Evolutionary conservation across 2,113 vertebrate genomes (phyloP).

Genomic region (Mus pahari): DNA sequence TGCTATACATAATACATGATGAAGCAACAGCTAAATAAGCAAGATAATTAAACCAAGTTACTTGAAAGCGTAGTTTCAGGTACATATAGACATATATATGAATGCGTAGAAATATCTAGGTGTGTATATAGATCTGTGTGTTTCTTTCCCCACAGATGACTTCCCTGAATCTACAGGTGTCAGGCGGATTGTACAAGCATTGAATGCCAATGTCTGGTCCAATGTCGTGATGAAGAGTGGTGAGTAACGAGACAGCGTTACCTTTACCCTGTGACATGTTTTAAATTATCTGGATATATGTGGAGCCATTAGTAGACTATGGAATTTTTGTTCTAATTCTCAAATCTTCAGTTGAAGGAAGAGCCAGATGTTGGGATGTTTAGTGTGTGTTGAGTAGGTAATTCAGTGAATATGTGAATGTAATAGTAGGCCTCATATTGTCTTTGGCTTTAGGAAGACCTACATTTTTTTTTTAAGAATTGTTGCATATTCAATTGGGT

Average conservation of each 20-base stretch:
- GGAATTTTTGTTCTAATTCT: conserved; percentile 27
- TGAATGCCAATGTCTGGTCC: conserved; percentile 98
- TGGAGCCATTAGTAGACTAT: conserved; percentile 1
- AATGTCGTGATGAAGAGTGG: conserved; percentile 97
- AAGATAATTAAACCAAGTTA: conserved; percentile 17
- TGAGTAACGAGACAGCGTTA: conserved; percentile 78
- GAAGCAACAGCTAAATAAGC: conserved; percentile 37
- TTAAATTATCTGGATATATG: conserved; percentile 53
- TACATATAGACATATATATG: neutral
- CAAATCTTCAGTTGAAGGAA: conserved; percentile 32
- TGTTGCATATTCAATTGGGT: too few relatives aligned
- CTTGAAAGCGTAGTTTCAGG: conserved; percentile 24
- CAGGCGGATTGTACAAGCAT: conserved; percentile 95
- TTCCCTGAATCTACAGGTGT: conserved; percentile 98
- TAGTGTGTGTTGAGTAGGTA: conserved; percentile 14
- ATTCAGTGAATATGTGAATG: conserved; percentile 9
- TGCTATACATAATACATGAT: neutral
- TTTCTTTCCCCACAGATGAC: conserved; percentile 89
- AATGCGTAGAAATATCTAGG: neutral
- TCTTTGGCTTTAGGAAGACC: conserved; percentile 39
- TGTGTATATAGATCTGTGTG: neutral
- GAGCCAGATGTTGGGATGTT: conserved; percentile 46
- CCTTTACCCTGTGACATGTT: neutral
- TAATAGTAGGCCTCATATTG: neutral
- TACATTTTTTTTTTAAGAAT: neutral